Percentiles rank a stretch among this genome's conserved stretches.
Evolutionary conservation across 1,140 invertebrate species (phyloP).

Genomic region (Drosophila nebulosa): DNA sequence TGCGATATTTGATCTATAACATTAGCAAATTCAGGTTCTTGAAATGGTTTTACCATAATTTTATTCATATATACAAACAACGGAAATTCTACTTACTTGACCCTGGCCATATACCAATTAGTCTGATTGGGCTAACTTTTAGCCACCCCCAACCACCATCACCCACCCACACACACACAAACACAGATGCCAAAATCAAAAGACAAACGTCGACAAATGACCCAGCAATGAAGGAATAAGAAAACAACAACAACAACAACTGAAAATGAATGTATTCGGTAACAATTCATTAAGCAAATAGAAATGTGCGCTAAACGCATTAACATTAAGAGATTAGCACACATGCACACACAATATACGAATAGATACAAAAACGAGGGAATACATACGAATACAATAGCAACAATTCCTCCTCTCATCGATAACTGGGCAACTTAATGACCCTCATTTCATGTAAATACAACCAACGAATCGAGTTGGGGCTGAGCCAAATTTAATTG

Average conservation of each 20-base stretch:
- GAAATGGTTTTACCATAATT: background rate
- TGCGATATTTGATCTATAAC: background rate
- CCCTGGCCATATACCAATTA: slow-evolving; percentile 60
- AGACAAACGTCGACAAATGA: slow-evolving; percentile 76
- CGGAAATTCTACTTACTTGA: slow-evolving; percentile 11
- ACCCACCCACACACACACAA: background rate
- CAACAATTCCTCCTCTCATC: slow-evolving; percentile 43
- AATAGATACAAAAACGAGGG: slow-evolving; percentile 21
- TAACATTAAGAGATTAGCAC: slow-evolving; percentile 80
- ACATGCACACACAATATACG: slow-evolving; percentile 37
- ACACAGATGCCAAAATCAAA: slow-evolving; percentile 55
- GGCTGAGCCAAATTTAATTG: slow-evolving; percentile 65
- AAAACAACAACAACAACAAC: slow-evolving; percentile 39
- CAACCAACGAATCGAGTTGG: background rate
- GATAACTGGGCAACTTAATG: slow-evolving; percentile 72
- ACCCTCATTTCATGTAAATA: slow-evolving; percentile 67
- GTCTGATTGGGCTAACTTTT: slow-evolving; percentile 61
- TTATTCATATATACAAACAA: background rate
- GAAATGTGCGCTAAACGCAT: slow-evolving; percentile 78
- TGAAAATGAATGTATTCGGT: slow-evolving; percentile 70
- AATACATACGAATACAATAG: slow-evolving; percentile 2
- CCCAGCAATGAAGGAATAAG: slow-evolving; percentile 61
- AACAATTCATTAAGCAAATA: slow-evolving; percentile 80
- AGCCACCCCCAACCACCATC: background rate
- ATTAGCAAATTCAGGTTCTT: background rate